phyloP scores from a whole-genome alignment of 2,113 vertebrate genomes.

The Calyptommatus sinebrachiatus region DNA sequence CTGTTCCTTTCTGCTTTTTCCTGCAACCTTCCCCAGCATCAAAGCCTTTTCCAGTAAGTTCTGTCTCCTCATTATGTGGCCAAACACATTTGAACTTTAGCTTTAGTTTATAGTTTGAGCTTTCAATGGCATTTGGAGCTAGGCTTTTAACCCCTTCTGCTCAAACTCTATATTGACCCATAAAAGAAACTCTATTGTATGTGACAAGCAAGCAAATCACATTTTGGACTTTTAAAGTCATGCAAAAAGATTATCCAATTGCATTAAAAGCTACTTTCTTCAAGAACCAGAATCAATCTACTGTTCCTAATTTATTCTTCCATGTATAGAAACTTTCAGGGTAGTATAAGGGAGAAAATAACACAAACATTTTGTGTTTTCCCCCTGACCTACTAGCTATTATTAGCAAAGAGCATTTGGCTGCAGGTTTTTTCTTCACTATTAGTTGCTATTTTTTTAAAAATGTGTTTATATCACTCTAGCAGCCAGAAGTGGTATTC shows the following conservation, averaged over 20 bases:
- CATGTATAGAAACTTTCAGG: conserved; percentile 17
- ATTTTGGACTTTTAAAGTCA: background rate
- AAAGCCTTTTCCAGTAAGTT: too few species aligned
- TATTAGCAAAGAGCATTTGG: conserved; percentile 57
- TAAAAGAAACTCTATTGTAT: background rate
- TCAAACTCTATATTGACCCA: background rate
- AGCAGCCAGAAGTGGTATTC: conserved; percentile 45
- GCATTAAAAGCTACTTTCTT: too few species aligned
- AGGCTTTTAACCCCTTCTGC: background rate
- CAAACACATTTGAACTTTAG: too few species aligned
- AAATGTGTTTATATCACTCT: conserved; percentile 62
- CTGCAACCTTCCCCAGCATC: too few species aligned
- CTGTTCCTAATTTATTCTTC: background rate
- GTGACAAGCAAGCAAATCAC: background rate
- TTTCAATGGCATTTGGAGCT: background rate
- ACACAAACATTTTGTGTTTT: conserved; percentile 50
- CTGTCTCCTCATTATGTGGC: too few species aligned
- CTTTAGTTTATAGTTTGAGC: background rate
- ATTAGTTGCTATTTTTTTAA: conserved; percentile 54
- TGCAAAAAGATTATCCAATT: background rate
- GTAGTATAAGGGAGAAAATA: conserved; percentile 29
- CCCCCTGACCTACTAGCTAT: conserved; percentile 48
- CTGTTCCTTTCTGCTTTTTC: too few species aligned
- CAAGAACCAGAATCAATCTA: background rate
- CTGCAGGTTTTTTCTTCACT: conserved; percentile 57